Conservation (phyloP, 2,113 vertebrate species). For the Leucopsar rothschildi region DNA sequence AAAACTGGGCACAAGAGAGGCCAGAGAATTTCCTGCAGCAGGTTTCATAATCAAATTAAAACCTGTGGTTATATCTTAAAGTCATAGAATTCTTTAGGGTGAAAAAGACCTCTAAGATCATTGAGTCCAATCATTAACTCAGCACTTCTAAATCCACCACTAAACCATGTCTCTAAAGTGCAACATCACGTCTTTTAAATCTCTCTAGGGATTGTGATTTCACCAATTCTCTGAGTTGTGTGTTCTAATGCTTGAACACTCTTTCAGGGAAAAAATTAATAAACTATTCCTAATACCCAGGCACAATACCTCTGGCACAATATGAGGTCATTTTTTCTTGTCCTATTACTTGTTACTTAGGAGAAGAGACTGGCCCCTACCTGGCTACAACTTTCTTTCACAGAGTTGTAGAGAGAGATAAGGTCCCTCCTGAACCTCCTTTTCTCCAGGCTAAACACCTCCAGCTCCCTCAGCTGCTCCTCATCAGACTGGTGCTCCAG, state of each 20-base stretch:
- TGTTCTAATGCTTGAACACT: background rate
- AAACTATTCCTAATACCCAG: background rate
- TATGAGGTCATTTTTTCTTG: background rate
- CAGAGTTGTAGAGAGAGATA: rapidly evolving
- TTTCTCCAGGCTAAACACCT: background rate
- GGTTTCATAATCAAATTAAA: slow-evolving; percentile 3
- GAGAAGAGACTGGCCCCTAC: background rate
- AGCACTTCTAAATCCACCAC: background rate
- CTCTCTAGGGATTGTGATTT: background rate
- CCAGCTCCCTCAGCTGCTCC: background rate
- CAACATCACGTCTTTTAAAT: rapidly evolving
- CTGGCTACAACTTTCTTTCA: background rate
- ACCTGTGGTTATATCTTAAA: background rate
- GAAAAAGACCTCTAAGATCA: background rate
- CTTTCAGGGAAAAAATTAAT: background rate
- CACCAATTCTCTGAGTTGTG: background rate
- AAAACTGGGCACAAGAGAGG: background rate
- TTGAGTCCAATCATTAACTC: background rate
- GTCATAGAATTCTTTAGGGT: background rate
- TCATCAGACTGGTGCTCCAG: background rate
- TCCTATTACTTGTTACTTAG: background rate
- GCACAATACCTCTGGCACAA: background rate
- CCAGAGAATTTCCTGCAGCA: background rate
- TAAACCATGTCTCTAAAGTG: background rate
- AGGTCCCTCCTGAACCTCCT: background rate